Conservation (phyloP, 2,113 vertebrate species). For the Pheucticus melanocephalus region DNA sequence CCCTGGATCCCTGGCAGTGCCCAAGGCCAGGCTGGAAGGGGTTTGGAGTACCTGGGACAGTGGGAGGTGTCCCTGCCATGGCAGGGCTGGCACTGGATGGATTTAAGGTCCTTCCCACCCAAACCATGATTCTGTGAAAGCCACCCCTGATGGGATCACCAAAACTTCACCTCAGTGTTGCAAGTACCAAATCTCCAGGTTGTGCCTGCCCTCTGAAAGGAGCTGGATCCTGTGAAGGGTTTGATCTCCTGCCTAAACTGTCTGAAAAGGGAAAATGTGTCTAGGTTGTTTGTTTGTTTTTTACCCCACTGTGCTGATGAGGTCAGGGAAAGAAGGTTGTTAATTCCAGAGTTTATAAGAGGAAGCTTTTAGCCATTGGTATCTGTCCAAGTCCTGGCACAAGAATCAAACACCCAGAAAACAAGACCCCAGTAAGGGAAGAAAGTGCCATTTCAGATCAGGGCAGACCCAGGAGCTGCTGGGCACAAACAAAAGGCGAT, state of each 20-base stretch:
- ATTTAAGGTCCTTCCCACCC: background rate
- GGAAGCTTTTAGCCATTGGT: constrained; percentile 29
- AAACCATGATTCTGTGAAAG: background rate
- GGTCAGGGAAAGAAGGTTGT: background rate
- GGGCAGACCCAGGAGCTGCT: background rate
- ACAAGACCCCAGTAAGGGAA: constrained; percentile 10
- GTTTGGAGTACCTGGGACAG: background rate
- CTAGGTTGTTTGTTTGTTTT: background rate
- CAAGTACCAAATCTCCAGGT: background rate
- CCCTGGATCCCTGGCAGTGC: background rate
- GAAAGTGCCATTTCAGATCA: constrained; percentile 31
- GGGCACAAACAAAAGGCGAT: constrained; percentile 5
- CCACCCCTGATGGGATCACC: background rate
- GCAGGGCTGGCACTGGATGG: background rate
- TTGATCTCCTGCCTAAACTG: background rate
- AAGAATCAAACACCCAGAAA: background rate
- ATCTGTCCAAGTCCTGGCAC: constrained; percentile 30
- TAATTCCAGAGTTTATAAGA: background rate
- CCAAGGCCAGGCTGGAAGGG: background rate
- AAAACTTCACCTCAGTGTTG: background rate
- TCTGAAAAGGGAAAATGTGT: background rate
- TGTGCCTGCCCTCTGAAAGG: background rate
- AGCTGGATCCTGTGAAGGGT: background rate
- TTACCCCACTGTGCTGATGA: background rate
- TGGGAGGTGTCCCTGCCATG: background rate